phyloP scores from a whole-genome alignment of 2,797 vertebrate genomes.

The Chloroceryle amazona region DNA sequence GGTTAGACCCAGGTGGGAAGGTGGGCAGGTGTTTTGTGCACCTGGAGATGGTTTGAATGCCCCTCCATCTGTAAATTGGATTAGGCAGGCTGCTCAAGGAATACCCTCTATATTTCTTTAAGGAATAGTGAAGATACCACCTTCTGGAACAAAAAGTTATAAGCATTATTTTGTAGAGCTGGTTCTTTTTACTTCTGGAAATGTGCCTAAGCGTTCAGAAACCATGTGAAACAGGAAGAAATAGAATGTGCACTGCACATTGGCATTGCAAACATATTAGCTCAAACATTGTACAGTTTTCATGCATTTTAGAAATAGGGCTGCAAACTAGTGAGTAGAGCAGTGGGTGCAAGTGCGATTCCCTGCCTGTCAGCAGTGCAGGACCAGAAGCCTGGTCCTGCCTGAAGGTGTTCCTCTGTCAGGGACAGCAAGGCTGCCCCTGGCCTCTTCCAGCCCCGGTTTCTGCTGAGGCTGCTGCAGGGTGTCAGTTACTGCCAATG shows the following conservation, averaged over 20 bases:
- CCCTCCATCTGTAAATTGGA: accelerated
- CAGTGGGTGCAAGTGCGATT: accelerated
- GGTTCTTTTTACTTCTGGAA: background rate
- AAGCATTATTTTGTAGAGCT: background rate
- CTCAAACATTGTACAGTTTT: background rate
- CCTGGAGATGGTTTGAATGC: background rate
- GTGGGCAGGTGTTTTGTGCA: background rate
- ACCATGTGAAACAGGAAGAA: background rate
- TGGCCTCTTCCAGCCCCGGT: background rate
- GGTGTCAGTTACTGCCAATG: background rate
- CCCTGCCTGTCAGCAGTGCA: background rate
- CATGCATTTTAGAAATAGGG: background rate
- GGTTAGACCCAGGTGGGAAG: background rate
- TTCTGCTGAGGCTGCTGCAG: background rate
- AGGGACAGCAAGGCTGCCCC: background rate
- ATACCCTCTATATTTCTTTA: background rate
- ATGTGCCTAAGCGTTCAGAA: background rate
- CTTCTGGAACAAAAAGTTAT: background rate
- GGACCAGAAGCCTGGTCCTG: background rate
- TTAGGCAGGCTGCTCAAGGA: background rate
- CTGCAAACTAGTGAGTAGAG: background rate
- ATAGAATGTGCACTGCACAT: accelerated
- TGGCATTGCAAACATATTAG: background rate
- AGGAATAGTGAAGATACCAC: background rate
- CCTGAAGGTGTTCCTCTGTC: background rate